Evolutionary conservation across 2,888 invertebrate species (phyloP).

Genomic region (Glaucopsyche alexis): DNA sequence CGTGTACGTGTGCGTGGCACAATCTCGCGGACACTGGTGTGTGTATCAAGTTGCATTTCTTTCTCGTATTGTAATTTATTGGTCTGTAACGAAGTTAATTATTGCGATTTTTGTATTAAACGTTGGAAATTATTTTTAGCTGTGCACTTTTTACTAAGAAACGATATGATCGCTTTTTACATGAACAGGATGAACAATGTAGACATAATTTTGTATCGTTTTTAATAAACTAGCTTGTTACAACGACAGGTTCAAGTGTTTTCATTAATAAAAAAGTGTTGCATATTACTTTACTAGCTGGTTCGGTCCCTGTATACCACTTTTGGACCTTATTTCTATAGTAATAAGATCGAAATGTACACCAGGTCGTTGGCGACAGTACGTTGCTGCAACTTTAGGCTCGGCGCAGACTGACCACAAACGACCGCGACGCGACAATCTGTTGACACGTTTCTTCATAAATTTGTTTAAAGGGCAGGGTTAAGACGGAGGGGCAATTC

Average conservation of each 20-base stretch:
- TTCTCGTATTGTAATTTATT: slow-evolving; percentile 79
- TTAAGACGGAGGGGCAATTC: too few species aligned
- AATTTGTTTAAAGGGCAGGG: too few species aligned
- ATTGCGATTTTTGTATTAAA: slow-evolving; percentile 80
- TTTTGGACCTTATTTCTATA: neutral
- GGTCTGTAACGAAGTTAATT: slow-evolving; percentile 80
- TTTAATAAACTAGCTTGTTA: slow-evolving; percentile 13
- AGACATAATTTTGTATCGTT: slow-evolving; percentile 15
- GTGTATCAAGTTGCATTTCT: slow-evolving; percentile 72
- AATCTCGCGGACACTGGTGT: slow-evolving; percentile 47
- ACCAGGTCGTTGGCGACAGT: neutral
- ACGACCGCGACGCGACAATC: neutral
- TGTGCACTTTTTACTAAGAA: slow-evolving; percentile 67
- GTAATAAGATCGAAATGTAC: neutral
- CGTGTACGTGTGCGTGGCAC: slow-evolving; percentile 34
- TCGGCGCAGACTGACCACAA: too few species aligned
- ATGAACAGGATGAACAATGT: slow-evolving; percentile 26
- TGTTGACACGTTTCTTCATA: too few species aligned
- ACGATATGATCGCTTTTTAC: slow-evolving; percentile 41
- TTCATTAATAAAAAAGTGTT: slow-evolving; percentile 27
- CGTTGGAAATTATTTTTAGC: slow-evolving; percentile 79
- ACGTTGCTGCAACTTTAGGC: neutral
- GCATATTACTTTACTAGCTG: slow-evolving; percentile 9
- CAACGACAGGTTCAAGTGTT: slow-evolving; percentile 14
- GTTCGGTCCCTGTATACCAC: neutral